Percentiles rank a stretch among this genome's conserved stretches.
Conservation (phyloP, 1,140 invertebrate genomes). For the Dendrolimus kikuchii region DNA sequence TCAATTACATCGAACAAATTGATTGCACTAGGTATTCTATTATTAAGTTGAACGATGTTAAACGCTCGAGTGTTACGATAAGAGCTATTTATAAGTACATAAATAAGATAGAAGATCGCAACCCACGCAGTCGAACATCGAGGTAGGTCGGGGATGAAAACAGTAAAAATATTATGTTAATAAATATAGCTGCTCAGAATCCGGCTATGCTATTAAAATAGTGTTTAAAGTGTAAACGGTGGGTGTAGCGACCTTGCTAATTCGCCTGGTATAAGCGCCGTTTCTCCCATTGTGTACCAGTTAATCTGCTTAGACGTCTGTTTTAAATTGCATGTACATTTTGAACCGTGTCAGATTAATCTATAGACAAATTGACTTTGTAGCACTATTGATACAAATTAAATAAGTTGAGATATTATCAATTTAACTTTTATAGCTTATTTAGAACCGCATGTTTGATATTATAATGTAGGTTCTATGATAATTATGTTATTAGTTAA, state of each 20-base stretch:
- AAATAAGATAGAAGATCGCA: conserved; percentile 46
- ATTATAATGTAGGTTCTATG: not conserved
- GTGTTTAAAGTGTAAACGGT: no score
- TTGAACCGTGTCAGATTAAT: conserved; percentile 23
- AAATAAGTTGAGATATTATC: no score
- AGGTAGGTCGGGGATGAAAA: conserved; percentile 32
- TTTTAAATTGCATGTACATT: conserved; percentile 26
- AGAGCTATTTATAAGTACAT: conserved; percentile 55
- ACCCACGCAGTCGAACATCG: conserved; percentile 24
- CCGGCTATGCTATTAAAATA: no score
- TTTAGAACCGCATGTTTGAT: no score
- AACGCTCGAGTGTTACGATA: conserved; percentile 33
- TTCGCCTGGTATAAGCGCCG: conserved; percentile 24
- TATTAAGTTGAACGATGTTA: conserved; percentile 37
- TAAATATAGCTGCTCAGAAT: not conserved
- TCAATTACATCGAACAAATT: not conserved
- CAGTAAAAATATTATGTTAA: conserved; percentile 11
- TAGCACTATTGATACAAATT: conserved; percentile 1
- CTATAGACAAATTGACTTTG: conserved; percentile 12
- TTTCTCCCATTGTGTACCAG: conserved; percentile 20
- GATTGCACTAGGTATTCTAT: conserved; percentile 14
- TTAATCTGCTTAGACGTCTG: conserved; percentile 28
- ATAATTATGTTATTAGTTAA: not conserved
- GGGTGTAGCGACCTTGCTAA: conserved; percentile 20
- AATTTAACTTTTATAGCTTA: no score